phyloP scores from a whole-genome alignment of 2,797 vertebrate genomes.

The Catostomus latipinnis region DNA sequence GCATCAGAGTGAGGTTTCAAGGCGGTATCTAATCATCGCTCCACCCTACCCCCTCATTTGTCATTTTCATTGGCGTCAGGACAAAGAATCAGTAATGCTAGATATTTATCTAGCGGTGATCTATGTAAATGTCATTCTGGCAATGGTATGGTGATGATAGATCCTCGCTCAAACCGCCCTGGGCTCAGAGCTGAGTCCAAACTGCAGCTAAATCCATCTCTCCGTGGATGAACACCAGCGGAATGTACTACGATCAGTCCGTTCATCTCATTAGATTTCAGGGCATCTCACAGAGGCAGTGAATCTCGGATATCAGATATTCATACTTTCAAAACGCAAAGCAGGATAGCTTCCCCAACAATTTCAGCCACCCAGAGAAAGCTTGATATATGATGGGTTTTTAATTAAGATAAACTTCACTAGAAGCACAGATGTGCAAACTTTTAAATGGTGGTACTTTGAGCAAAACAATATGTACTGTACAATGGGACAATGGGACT shows the following conservation, averaged over 20 bases:
- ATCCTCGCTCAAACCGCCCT: constrained; percentile 43
- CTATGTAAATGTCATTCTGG: constrained; percentile 48
- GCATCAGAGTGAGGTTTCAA: constrained; percentile 10
- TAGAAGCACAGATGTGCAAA: not conserved
- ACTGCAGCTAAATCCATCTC: constrained; percentile 46
- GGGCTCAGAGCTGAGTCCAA: constrained; percentile 48
- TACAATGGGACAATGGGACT: too few species aligned
- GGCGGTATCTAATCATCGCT: constrained; percentile 34
- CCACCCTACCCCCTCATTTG: constrained; percentile 35
- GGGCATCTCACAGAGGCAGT: constrained; percentile 1
- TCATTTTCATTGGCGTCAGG: constrained; percentile 34
- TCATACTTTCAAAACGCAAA: not conserved
- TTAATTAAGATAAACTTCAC: not conserved
- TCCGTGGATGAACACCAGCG: constrained; percentile 49
- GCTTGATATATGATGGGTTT: not conserved
- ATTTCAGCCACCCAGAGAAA: not conserved
- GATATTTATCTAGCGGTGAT: constrained; percentile 54
- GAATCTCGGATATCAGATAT: constrained; percentile 26
- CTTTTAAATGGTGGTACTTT: not conserved
- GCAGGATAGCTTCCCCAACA: not conserved
- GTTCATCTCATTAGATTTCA: constrained; percentile 16
- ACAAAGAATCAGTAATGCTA: constrained; percentile 38
- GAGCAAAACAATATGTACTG: too few species aligned
- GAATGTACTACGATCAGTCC: not conserved
- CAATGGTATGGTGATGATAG: constrained; percentile 49